Conservation (phyloP, 2,888 invertebrate genomes). For the Spilarctia lutea region DNA sequence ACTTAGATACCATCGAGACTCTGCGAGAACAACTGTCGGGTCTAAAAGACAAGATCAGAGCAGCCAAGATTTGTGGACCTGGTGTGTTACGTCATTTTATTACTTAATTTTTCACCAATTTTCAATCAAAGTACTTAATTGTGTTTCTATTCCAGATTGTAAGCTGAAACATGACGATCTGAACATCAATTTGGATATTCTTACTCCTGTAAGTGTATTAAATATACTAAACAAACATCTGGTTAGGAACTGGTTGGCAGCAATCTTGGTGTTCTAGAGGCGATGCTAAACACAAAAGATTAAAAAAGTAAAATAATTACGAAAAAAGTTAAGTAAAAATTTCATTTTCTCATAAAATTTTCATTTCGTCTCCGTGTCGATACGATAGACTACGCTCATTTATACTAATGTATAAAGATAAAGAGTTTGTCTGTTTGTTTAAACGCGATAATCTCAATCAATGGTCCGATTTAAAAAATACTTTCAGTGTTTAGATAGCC, state of each 20-base stretch:
- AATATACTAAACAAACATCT: not conserved
- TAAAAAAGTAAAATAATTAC: no score
- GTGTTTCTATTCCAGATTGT: conserved; percentile 72
- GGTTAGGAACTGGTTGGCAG: not conserved
- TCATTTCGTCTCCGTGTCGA: no score
- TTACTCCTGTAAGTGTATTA: conserved; percentile 75
- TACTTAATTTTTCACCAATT: not conserved
- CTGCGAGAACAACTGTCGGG: conserved; percentile 74
- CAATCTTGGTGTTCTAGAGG: not conserved
- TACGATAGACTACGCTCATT: no score
- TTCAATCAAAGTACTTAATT: not conserved
- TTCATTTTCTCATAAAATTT: no score
- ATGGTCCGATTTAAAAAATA: no score
- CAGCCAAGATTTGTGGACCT: conserved; percentile 80
- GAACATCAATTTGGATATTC: conserved; percentile 82
- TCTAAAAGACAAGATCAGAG: conserved; percentile 79
- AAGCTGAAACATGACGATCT: conserved; percentile 83
- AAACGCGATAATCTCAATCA: no score
- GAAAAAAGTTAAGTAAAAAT: no score
- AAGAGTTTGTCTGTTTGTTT: no score
- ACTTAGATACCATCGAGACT: conserved; percentile 75
- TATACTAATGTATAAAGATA: no score
- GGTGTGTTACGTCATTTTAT: conserved; percentile 60
- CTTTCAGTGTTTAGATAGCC: no score
- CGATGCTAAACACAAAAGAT: not conserved